Base-by-base conservation (phyloP, 1,140 invertebrate genomes). In the Hylaeus anthracinus region DNA sequence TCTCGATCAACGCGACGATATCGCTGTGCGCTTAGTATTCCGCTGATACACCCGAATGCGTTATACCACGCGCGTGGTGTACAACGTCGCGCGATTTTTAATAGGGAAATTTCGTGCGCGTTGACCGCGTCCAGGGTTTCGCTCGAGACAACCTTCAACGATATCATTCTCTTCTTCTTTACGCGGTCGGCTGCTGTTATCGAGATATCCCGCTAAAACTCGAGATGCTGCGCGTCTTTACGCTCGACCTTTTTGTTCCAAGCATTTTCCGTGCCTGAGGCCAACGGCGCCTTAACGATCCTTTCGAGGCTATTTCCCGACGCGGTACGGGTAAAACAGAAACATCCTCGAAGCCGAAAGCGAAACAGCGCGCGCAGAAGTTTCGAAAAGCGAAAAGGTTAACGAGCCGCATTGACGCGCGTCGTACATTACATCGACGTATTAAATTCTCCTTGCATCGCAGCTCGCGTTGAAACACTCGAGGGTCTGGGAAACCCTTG, bases 41-140 rank as follows among this genome's bases (percentile, higher is more conserved):
- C 15, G 48, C 26, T 73, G 73, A 73, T 79, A 61, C 51, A 48
- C 9, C 53, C 60, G 58, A 71, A 71, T 55, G 70, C 71, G 77
- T 79, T 79, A 79, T 73, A 73, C 70, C 53, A 6, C 41, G 60
- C 56, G 77, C 51, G 64, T 48, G 58, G 26, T 51, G 14, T 56
- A 73, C 77, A 26, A 41, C 77, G 77, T 65, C 45, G 60, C 77
- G 77, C 66, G 77, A 43, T 73, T 79, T 14, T 79, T 72, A 65
- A 79, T 64, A 72, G 77, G 69, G 64, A 79, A 72, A 65, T 79
- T 79, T 79, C 70, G 77, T 72, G 70, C 70, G 8, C 77, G 76
- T 45, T 12, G 60, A 64, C n/a, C 48, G 58, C 37, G 26, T 53
- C 60, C 67, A 63, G 45, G 56, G 55, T 72, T 78, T 63, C 58